Evolutionary conservation across 2,113 vertebrate genomes (phyloP), one percentile per base, ranked within the genome.

Genomic region (Myiopsitta monachus): DNA sequence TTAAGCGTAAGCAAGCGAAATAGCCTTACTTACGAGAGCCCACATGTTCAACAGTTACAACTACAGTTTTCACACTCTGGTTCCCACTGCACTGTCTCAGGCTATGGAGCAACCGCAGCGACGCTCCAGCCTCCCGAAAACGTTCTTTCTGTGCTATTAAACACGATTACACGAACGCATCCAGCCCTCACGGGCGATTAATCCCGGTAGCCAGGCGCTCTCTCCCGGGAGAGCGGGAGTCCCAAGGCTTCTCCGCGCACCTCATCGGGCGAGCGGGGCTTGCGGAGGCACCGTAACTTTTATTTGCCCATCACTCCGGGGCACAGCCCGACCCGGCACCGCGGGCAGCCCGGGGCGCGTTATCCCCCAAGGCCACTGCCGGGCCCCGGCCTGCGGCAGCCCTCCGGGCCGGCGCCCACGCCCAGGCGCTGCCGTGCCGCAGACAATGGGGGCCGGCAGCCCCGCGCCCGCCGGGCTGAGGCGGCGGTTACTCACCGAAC

Each of bases 401-500:
- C 31, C 85, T 70, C 44, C 31, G 43, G 57, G 95, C 94, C 78
- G 79, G 62, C 30, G 93, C 97, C 96, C 97, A 98, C 98, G 97
- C 98, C 98, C 97, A 97, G 90, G 95, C 97, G 87, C 87, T 92
- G 96, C 94, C 87, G 46, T 38, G 73, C 95, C 83, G 90, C 85
- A 96, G 93, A 98, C 98, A 98, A 98, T 98, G 95, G 97, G 93
- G 92, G 66, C 54, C 61, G 57, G 67, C 76, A 41, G 44, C 66
- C 77, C 90, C 41, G 41, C 74, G 28, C 55, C 74, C 85, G 51
- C 72, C 84, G 41, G 83, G 83, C 70, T 51, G 27, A 12, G 47
- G n/a, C 80, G 49, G 57, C 74, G 55, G 70, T 44, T 87, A 98
- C 98, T 98, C 94, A 98, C 98, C 98, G 19, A 98, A 98, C 91